phyloP scores from a whole-genome alignment of 2,888 invertebrate genomes.

The Pristionchus fissidentatus region DNA sequence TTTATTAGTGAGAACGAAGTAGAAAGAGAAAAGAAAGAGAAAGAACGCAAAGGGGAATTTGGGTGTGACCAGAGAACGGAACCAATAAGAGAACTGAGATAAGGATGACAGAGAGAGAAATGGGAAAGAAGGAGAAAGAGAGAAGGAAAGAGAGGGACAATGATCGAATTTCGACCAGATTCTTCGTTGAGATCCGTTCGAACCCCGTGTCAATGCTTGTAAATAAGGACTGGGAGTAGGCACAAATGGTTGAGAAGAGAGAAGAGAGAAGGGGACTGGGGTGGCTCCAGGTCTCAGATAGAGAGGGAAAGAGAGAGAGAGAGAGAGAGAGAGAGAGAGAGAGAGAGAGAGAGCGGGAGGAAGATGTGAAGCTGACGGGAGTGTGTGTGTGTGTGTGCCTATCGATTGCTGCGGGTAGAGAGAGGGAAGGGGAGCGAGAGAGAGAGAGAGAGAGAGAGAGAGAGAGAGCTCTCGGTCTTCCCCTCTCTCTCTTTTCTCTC shows the following conservation, averaged over 20 bases:
- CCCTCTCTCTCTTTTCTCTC: background rate
- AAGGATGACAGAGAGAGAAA: background rate
- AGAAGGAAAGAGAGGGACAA: background rate
- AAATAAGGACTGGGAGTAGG: no score
- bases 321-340: conserved; percentile 8
- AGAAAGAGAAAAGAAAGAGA: no score
- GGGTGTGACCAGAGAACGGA: no score
- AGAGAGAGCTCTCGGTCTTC: no score
- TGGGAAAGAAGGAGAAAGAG: background rate
- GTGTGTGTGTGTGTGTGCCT: conserved; percentile 20
- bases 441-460: no score
- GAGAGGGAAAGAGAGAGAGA: conserved; percentile 8
- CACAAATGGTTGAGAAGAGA: no score
- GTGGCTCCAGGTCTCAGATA: conserved; percentile 41
- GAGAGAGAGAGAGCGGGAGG: background rate
- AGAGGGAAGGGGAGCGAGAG: no score
- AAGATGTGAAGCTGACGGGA: background rate
- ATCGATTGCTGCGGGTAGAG: conserved; percentile 31
- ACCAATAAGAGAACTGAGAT: background rate
- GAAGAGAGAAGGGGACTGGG: background rate
- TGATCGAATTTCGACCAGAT: no score
- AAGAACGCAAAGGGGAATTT: no score
- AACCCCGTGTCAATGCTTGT: no score
- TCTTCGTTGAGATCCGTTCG: no score
- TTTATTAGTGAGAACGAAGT: no score